Base-by-base conservation (phyloP, 1,140 invertebrate species). In the Uloborus diversus region DNA sequence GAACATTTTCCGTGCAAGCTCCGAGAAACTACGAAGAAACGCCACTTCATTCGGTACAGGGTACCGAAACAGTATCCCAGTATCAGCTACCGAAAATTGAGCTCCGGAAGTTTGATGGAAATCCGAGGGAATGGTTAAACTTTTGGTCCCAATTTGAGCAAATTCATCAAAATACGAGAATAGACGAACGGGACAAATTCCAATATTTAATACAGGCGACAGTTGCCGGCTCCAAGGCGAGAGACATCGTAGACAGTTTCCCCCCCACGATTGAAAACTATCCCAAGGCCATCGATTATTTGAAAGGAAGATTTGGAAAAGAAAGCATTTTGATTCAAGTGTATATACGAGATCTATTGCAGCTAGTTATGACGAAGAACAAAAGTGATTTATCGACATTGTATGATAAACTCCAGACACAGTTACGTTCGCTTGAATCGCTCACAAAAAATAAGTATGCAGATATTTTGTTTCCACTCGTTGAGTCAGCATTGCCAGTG, bases 241-340 rank as follows among this genome's bases (percentile, higher is more conserved):
- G 69, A 25, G 4, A 20, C 1, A 47, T 85, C 1, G 65, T 84
- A 1, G 81, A 82, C 49, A 5, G 80, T 59, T 59, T 83, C 71
- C 47, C 82, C 69, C 11, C 49, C 47, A 1, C 23, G 32, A 2
- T 7, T 3, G 4, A 53, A 30, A n/a, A 81, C 82, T 37, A 81
- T 62, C 4, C n/a, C 5, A 82, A 83, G 61, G 81, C 75, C 0
- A 61, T 82, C 9, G 49, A 59, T 0, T 30, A 23, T 32, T 33
- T 84, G 9, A 78, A 78, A 28, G 33, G 47, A 5, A 11, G 79
- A 9, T 83, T 83, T 65, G 75, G 79, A 1, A 65, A 33, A 65
- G 82, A 33, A 30, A 79, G 79, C 7, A 33, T 80, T 13, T 32
- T 83, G 4, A 47, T 80, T 9, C 37, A 83, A 14, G n/a, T 83